A percentile compares a stretch with the other conserved stretches of the same genome.
Evolutionary conservation across 1,140 invertebrate species (phyloP).

Genomic region (Drosophila setifemur): DNA sequence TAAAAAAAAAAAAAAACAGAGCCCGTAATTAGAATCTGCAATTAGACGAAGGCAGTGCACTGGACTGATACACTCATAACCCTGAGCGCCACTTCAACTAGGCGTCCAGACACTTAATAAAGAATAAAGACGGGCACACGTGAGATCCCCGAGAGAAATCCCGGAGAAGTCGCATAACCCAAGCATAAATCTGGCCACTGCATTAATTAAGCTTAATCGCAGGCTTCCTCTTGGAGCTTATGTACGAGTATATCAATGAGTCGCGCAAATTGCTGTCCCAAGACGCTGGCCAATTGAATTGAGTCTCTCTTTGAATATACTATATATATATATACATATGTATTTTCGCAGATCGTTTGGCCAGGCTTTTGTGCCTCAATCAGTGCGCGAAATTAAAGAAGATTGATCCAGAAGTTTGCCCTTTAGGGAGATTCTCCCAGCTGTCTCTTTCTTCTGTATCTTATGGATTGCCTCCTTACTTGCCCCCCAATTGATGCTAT

Average conservation of each 20-base stretch:
- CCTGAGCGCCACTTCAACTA: conserved; percentile 53
- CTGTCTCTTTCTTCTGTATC: conserved; percentile 11
- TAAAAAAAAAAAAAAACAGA: no score
- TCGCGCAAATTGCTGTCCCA: conserved; percentile 46
- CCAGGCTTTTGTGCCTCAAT: conserved; percentile 62
- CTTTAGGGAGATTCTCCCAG: conserved; percentile 22
- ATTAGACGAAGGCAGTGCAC: conserved; percentile 20
- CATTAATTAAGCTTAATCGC: conserved; percentile 79
- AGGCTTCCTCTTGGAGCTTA: conserved; percentile 63
- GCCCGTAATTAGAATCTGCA: conserved; percentile 20
- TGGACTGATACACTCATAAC: conserved; percentile 28
- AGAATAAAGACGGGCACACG: conserved; percentile 21
- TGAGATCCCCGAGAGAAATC: conserved; percentile 38
- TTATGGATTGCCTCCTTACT: not conserved
- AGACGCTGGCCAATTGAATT: conserved; percentile 62
- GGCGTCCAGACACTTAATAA: conserved; percentile 29
- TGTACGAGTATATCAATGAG: conserved; percentile 23
- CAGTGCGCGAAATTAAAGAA: conserved; percentile 47
- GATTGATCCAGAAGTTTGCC: conserved; percentile 15
- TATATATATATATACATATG: not conserved
- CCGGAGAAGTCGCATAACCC: not conserved
- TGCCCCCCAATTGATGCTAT: conserved; percentile 2
- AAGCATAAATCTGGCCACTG: conserved; percentile 46
- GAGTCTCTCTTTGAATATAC: conserved; percentile 30
- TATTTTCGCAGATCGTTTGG: conserved; percentile 54